phyloP scores from a whole-genome alignment of 53 echinoderm and acorn worm species.

The Patiria pectinifera region DNA sequence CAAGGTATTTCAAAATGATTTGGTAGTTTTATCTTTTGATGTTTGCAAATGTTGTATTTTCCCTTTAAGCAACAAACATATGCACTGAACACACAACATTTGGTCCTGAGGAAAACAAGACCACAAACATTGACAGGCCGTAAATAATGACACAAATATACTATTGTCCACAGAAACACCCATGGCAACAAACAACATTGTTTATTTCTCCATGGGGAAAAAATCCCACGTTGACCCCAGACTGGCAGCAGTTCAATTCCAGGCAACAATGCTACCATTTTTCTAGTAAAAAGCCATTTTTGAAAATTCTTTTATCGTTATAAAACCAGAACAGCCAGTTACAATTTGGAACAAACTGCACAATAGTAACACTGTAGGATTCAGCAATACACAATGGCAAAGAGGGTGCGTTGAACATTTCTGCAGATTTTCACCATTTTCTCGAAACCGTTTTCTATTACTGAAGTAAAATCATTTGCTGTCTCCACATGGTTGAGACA shows the following conservation, averaged over 20 bases:
- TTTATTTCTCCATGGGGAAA: not conserved
- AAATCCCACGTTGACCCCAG: not conserved
- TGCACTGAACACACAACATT: not conserved
- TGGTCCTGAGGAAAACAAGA: not conserved
- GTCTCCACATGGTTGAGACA: too few species aligned
- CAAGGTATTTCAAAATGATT: too few species aligned
- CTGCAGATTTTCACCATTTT: too few species aligned
- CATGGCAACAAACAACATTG: not conserved
- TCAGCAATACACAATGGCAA: too few species aligned
- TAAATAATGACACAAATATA: slow-evolving; percentile 16
- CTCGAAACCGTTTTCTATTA: too few species aligned
- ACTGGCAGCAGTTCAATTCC: not conserved
- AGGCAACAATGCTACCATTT: slow-evolving; percentile 15
- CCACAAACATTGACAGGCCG: not conserved
- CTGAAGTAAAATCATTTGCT: too few species aligned
- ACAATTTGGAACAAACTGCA: not conserved
- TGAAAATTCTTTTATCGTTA: too few species aligned
- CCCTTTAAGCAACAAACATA: too few species aligned
- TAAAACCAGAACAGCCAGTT: too few species aligned
- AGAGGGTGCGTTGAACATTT: too few species aligned
- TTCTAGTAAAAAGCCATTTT: not conserved
- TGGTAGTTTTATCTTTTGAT: too few species aligned
- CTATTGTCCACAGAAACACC: not conserved
- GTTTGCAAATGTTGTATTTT: too few species aligned
- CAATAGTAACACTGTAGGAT: not conserved